Conservation (phyloP, 2,888 invertebrate genomes). For the Nezara viridula region DNA sequence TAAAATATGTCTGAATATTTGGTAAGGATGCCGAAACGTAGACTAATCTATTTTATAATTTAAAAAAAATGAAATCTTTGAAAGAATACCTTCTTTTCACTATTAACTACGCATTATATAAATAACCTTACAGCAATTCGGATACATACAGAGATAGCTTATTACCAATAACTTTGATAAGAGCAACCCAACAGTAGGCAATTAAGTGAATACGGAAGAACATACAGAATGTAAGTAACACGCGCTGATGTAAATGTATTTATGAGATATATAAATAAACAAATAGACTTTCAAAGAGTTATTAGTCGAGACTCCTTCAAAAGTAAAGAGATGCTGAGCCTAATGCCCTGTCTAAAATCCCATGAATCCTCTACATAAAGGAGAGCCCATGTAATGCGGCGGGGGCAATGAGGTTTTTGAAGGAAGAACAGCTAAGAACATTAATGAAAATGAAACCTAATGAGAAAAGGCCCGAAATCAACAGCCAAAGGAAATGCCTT, state of each 20-base stretch:
- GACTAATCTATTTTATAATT: too few species aligned
- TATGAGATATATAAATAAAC: neutral
- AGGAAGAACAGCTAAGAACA: constrained; percentile 6
- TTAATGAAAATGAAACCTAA: constrained; percentile 48
- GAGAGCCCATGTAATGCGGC: neutral
- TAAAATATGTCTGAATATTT: too few species aligned
- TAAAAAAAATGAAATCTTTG: too few species aligned
- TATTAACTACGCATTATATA: too few species aligned
- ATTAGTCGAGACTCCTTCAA: neutral
- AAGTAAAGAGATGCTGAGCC: neutral
- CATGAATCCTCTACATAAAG: constrained; percentile 33
- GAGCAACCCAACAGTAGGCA: too few species aligned
- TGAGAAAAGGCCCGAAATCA: constrained; percentile 43
- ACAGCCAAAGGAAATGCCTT: neutral
- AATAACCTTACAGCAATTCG: too few species aligned
- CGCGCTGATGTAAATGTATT: neutral
- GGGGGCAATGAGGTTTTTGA: constrained; percentile 15
- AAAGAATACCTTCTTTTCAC: too few species aligned
- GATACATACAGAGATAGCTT: too few species aligned
- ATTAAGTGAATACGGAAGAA: too few species aligned
- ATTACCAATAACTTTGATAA: too few species aligned
- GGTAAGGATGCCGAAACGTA: too few species aligned
- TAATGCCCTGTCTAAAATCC: constrained; percentile 28
- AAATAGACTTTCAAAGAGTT: neutral
- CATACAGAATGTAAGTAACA: constrained; percentile 29